A percentile compares a stretch with the other conserved stretches of the same genome.
Conservation (phyloP, 30 jellyfish, hydroid and myxozoan species). For the Catostylus mosaicus region DNA sequence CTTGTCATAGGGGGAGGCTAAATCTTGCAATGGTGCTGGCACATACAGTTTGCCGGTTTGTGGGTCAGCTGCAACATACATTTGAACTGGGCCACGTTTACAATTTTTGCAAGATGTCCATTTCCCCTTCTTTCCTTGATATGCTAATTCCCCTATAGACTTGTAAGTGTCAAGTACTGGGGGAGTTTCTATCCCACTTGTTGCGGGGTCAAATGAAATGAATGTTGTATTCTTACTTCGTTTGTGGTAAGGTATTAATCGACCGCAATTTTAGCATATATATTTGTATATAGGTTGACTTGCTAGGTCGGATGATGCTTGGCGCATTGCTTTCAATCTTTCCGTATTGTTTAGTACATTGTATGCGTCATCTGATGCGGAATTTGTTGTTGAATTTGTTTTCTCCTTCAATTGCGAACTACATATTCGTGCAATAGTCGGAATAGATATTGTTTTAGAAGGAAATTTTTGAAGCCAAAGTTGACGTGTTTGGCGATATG, state of each 20-base stretch:
- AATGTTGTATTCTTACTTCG: no score
- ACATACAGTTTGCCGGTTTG: background rate
- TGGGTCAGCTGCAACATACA: constrained; percentile 5
- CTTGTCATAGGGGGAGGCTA: constrained; percentile 2
- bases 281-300: constrained; percentile 1
- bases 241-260: background rate
- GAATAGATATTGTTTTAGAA: no score
- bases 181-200: background rate
- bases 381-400: no score
- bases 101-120: constrained; percentile 23
- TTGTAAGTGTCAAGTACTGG: background rate
- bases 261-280: constrained; percentile 11
- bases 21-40: background rate
- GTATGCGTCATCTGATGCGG: no score
- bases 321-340: background rate
- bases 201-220: constrained; percentile 14
- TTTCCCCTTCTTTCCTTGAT: background rate
- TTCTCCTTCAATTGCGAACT: no score
- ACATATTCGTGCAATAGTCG: no score
- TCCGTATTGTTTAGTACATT: no score
- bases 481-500: no score
- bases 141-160: constrained; percentile 4
- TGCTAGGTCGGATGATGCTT: background rate
- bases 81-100: constrained; percentile 9
- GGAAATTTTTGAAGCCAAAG: no score